Evolutionary conservation across 2,797 vertebrate species (phyloP).

Genomic region (Thaleichthys pacificus): DNA sequence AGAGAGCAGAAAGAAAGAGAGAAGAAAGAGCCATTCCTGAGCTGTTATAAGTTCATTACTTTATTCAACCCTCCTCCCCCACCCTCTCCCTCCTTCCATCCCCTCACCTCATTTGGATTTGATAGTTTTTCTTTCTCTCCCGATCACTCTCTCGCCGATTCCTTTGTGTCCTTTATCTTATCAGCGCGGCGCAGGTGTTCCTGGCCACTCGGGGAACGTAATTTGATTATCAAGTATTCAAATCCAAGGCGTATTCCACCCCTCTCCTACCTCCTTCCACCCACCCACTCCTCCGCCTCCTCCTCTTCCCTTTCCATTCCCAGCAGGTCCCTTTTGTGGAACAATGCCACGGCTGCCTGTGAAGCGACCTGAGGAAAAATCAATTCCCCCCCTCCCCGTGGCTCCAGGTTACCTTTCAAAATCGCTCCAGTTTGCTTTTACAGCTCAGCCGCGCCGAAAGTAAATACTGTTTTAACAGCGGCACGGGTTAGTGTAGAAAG

Average conservation of each 20-base stretch:
- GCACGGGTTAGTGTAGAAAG: slow-evolving; percentile 19
- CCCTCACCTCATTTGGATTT: slow-evolving; percentile 40
- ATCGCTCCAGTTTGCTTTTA: slow-evolving; percentile 29
- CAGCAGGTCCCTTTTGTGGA: slow-evolving; percentile 44
- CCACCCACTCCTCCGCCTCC: background rate
- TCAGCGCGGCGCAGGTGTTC: slow-evolving; percentile 65
- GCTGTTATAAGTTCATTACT: slow-evolving; percentile 61
- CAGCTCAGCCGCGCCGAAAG: slow-evolving; percentile 25
- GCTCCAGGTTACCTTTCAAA: slow-evolving; percentile 16
- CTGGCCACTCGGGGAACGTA: slow-evolving; percentile 52
- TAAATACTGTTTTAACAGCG: slow-evolving; percentile 25
- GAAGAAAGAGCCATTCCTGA: slow-evolving; percentile 43
- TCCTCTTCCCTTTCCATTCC: slow-evolving; percentile 26
- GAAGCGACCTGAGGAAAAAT: slow-evolving; percentile 45
- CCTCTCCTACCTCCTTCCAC: slow-evolving; percentile 15
- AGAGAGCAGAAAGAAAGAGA: background rate
- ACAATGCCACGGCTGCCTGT: slow-evolving; percentile 44
- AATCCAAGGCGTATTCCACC: slow-evolving; percentile 41
- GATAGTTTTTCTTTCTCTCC: slow-evolving; percentile 47
- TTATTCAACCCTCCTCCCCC: slow-evolving; percentile 52
- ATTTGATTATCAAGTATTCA: slow-evolving; percentile 72
- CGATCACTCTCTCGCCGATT: slow-evolving; percentile 42
- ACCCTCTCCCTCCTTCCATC: background rate
- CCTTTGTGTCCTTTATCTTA: slow-evolving; percentile 63
- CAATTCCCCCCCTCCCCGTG: slow-evolving; percentile 32